Conservation (phyloP, 2,888 invertebrate species). For the Andrena chrysosceles region DNA sequence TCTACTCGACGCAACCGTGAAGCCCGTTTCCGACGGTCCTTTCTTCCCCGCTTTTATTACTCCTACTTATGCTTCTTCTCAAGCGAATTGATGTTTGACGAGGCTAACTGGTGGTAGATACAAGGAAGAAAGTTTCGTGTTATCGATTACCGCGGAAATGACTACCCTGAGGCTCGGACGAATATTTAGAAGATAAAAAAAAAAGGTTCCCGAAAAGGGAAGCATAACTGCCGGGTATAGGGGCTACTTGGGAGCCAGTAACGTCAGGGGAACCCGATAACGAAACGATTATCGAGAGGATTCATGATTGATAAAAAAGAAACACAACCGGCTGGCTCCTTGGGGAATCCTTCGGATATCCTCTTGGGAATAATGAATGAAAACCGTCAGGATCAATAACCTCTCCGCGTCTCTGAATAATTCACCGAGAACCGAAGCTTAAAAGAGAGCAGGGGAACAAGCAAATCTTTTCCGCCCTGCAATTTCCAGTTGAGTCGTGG, state of each 20-base stretch:
- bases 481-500: slow-evolving; percentile 14
- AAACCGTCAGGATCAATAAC: slow-evolving; percentile 44
- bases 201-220: slow-evolving; percentile 18
- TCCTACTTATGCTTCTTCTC: background rate
- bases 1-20: background rate
- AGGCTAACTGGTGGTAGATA: background rate
- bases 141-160: slow-evolving; percentile 15
- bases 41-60: background rate
- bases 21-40: slow-evolving; percentile 5
- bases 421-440: background rate
- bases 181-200: slow-evolving; percentile 41
- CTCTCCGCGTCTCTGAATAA: background rate
- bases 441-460: slow-evolving; percentile 16
- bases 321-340: slow-evolving; percentile 40
- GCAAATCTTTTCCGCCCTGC: background rate
- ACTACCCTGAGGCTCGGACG: slow-evolving; percentile 8
- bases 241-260: slow-evolving; percentile 11
- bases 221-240: slow-evolving; percentile 29
- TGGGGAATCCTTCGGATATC: slow-evolving; percentile 49
- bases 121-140: slow-evolving; percentile 13
- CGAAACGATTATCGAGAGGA: slow-evolving; percentile 74
- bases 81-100: background rate
- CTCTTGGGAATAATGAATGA: slow-evolving; percentile 52
- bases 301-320: slow-evolving; percentile 77
- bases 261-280: slow-evolving; percentile 46